Evolutionary conservation across 2,888 invertebrate genomes (phyloP).

Genomic region (Sympetrum striolatum): DNA sequence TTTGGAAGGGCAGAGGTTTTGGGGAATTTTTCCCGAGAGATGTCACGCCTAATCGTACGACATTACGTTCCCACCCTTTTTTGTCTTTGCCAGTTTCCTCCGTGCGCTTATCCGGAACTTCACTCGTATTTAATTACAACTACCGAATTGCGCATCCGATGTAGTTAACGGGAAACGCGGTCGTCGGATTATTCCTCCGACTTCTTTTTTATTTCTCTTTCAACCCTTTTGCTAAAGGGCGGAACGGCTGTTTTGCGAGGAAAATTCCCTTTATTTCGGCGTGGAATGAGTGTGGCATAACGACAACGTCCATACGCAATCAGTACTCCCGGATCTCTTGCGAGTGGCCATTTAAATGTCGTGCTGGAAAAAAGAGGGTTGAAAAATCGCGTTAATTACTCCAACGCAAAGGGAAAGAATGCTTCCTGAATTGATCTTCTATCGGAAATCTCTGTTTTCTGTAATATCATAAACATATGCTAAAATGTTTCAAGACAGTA

Average conservation of each 20-base stretch:
- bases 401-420: too few species aligned
- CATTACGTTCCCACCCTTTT: background rate
- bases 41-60: conserved; percentile 2
- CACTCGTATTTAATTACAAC: conserved; percentile 24
- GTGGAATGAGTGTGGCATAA: too few species aligned
- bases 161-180: background rate
- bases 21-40: background rate
- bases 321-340: too few species aligned
- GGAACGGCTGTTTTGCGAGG: background rate
- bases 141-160: conserved; percentile 22
- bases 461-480: too few species aligned
- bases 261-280: background rate
- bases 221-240: background rate
- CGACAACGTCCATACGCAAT: too few species aligned
- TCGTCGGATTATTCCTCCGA: background rate
- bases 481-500: too few species aligned
- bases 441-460: too few species aligned
- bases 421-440: too few species aligned
- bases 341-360: too few species aligned
- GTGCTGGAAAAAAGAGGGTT: too few species aligned
- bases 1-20: background rate
- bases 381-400: too few species aligned
- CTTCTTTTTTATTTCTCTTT: background rate
- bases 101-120: conserved; percentile 1
- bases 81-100: background rate